phyloP scores from a whole-genome alignment of 2,797 vertebrate genomes.

The Clarias platycephalus region DNA sequence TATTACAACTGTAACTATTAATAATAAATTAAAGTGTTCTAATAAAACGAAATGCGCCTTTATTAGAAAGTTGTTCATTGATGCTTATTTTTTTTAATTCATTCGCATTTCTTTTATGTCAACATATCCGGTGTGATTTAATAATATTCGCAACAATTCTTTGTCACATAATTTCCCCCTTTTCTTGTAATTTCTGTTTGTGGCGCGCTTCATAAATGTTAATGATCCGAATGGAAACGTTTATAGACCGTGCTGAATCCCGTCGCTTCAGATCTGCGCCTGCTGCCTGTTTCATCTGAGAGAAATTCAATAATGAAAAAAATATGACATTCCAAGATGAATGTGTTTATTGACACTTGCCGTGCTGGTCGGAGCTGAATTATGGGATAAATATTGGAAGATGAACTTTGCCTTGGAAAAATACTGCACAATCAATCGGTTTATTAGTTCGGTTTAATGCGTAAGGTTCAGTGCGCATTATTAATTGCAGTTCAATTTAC shows the following conservation, averaged over 20 bases:
- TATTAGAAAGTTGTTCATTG: neutral
- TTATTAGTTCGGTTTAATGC: neutral
- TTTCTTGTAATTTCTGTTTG: slow-evolving; percentile 43
- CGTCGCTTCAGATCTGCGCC: slow-evolving; percentile 1
- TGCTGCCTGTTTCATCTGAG: slow-evolving; percentile 37
- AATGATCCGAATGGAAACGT: slow-evolving; percentile 45
- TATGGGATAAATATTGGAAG: slow-evolving; percentile 41
- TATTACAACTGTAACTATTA: neutral
- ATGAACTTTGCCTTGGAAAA: slow-evolving; percentile 29
- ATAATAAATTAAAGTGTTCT: neutral
- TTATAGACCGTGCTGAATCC: slow-evolving; percentile 5
- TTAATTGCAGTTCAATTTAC: slow-evolving; percentile 2
- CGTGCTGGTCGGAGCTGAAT: slow-evolving; percentile 33
- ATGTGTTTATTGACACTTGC: slow-evolving; percentile 52
- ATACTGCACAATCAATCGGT: neutral
- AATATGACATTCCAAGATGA: slow-evolving; percentile 48
- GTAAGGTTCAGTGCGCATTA: neutral
- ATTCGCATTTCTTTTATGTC: neutral
- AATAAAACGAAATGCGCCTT: neutral
- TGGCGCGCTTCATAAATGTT: slow-evolving; percentile 49
- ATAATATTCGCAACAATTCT: slow-evolving; percentile 3
- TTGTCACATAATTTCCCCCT: neutral
- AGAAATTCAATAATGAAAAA: slow-evolving; percentile 53
- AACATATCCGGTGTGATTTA: neutral
- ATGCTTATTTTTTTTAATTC: neutral